Base-by-base conservation (phyloP, 2,113 vertebrate species). In the Hydrolagus affinis region DNA sequence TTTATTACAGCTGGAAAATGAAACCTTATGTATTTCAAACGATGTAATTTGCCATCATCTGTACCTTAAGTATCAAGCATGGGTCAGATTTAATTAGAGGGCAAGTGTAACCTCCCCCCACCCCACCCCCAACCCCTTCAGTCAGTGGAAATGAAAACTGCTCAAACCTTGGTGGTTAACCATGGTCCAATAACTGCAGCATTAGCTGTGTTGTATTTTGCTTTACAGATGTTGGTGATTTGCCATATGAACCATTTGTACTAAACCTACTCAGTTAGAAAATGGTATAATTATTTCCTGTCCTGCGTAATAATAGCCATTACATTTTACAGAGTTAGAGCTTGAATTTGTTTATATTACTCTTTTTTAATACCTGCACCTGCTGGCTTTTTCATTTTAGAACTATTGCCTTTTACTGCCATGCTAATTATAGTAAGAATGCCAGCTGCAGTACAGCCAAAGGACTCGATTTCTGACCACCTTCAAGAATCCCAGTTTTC, bases 231-330 rank as follows among this genome's bases (percentile, higher is more conserved):
- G 87, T 88, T 88, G 87, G 88, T 88, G 88, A 89, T 89, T 92
- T 91, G 86, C 88, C 87, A 89, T 90, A 85, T 86, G 89, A 91
- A 86, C 86, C 73, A 86, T 70, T 87, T 70, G 80, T 87, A 90
- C 88, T 88, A 89, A 91, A 89, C 85, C 87, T 87, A 89, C 88
- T 89, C 83, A 89, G 73, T 86, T 88, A 88, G 88, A 89, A 90
- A 89, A 89, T 88, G 88, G 87, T 87, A 88, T 90, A 92, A 91
- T 90, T 87, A 89, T 91, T 90, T 92, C 89, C 88, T 93, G 85
- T 86, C 60, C 25, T 28, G 83, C 88, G 86, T 85, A 89, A 85
- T 85, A 89, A 89, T 87, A 86, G 86, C 85, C 85, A 87, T 88
- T 87, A 88, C 80, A 85, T 88, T 72, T 86, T 88, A 68, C 59